A percentile compares a stretch with the other conserved stretches of the same genome.
Conservation (phyloP, 2,113 vertebrate species). For the Aptenodytes patagonicus region DNA sequence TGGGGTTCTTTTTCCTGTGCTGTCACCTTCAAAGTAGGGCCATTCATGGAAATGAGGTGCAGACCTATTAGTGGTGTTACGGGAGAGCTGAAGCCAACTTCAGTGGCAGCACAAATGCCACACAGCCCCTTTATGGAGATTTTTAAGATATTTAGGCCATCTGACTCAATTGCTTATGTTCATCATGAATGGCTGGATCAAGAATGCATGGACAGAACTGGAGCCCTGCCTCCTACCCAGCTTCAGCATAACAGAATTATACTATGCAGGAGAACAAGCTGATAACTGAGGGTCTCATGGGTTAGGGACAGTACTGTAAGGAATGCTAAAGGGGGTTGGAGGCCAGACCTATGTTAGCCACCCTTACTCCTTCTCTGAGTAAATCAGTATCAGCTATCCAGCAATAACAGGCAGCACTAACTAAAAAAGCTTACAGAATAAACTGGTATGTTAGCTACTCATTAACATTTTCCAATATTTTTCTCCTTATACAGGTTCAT, state of each 20-base stretch:
- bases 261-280: neutral
- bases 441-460: neutral
- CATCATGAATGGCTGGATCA: neutral
- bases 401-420: neutral
- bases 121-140: neutral
- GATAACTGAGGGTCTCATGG: neutral
- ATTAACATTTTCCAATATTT: neutral
- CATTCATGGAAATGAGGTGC: neutral
- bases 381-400: neutral
- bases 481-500: conserved; percentile 20
- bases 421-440: neutral
- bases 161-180: neutral
- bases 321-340: neutral
- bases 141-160: neutral
- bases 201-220: neutral
- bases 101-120: neutral
- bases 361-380: neutral
- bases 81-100: neutral
- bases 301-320: neutral
- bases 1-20: neutral
- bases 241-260: neutral
- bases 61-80: neutral
- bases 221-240: neutral
- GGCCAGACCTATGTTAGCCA: neutral
- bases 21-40: neutral